These are phyloP conservation scores for Taeniopygia guttata DNA, from an alignment of 2,797 vertebrate genomes.

Conservation along the genomic window DNA sequence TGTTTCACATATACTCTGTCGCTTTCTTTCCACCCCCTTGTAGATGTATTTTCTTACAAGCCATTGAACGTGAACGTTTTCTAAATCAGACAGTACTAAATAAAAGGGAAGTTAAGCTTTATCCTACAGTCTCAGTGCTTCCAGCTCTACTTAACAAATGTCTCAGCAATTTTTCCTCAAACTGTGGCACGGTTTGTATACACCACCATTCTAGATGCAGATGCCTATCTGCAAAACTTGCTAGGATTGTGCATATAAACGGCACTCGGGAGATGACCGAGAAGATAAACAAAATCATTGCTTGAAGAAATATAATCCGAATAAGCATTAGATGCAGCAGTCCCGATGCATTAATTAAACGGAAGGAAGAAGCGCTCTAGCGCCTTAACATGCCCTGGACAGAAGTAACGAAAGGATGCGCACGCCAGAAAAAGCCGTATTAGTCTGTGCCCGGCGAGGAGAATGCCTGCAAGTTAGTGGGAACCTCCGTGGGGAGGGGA, in stretches of 20 bases:
- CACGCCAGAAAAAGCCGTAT: not conserved
- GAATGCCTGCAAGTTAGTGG: not conserved
- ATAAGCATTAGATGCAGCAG: not conserved
- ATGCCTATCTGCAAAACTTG: constrained; percentile 28
- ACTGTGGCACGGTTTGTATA: not conserved
- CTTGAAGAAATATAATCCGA: not conserved
- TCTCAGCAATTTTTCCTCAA: not conserved
- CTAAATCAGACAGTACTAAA: not conserved
- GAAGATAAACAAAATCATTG: not conserved
- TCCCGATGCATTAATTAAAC: not conserved
- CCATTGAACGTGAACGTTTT: not conserved
- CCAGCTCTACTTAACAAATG: not conserved
- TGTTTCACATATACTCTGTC: not conserved
- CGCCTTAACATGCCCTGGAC: not conserved
- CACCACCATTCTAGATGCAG: not conserved
- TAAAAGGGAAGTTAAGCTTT: not conserved
- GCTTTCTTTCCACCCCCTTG: not conserved
- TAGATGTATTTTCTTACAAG: not conserved
- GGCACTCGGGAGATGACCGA: not conserved
- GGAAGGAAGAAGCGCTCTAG: not conserved
- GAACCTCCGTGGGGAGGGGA: not conserved
- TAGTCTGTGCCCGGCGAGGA: not conserved
- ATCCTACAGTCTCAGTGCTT: not conserved
- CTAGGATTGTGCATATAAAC: not conserved
- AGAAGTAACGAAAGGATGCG: not conserved